These are phyloP conservation scores for Yponomeuta malinellus DNA, from an alignment of 2,888 invertebrate genomes.

Conservation along the genomic window DNA sequence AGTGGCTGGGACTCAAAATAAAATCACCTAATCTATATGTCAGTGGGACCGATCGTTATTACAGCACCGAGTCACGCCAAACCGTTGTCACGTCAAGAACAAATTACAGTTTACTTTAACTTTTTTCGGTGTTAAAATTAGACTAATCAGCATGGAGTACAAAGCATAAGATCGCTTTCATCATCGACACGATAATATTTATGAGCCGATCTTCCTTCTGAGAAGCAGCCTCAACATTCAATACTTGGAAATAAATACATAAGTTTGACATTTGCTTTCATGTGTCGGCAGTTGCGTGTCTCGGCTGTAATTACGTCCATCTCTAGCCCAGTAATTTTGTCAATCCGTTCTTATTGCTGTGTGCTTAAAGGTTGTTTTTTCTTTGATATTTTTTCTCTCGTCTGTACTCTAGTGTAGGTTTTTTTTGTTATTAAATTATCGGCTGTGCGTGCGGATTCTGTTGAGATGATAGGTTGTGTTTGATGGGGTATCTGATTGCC, in stretches of 20 bases:
- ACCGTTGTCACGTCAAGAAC: constrained; percentile 59
- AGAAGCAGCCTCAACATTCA: constrained; percentile 69
- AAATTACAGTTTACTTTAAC: constrained; percentile 42
- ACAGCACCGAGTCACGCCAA: constrained; percentile 43
- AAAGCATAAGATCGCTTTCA: constrained; percentile 74
- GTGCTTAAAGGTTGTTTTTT: constrained; percentile 51
- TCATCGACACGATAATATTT: constrained; percentile 75
- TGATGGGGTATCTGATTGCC: constrained; percentile 71
- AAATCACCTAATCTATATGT: constrained; percentile 13
- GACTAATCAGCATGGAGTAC: constrained; percentile 71
- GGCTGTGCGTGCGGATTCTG: constrained; percentile 70
- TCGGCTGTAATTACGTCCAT: constrained; percentile 62
- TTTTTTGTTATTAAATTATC: constrained; percentile 74
- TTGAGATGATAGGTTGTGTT: constrained; percentile 72
- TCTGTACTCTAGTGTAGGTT: constrained; percentile 28
- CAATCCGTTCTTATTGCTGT: constrained; percentile 37
- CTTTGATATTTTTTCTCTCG: constrained; percentile 37
- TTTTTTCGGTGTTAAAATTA: constrained; percentile 59
- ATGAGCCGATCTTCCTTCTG: constrained; percentile 56
- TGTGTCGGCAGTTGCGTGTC: constrained; percentile 66
- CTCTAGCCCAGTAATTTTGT: constrained; percentile 32
- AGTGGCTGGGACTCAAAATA: neutral
- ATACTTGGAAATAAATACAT: constrained; percentile 76
- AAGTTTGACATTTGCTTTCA: constrained; percentile 76
- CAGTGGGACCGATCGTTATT: constrained; percentile 40